These are phyloP conservation scores for Lepidotrigona ventralis DNA, from an alignment of 1,140 invertebrate species.

Conservation along the genomic window DNA sequence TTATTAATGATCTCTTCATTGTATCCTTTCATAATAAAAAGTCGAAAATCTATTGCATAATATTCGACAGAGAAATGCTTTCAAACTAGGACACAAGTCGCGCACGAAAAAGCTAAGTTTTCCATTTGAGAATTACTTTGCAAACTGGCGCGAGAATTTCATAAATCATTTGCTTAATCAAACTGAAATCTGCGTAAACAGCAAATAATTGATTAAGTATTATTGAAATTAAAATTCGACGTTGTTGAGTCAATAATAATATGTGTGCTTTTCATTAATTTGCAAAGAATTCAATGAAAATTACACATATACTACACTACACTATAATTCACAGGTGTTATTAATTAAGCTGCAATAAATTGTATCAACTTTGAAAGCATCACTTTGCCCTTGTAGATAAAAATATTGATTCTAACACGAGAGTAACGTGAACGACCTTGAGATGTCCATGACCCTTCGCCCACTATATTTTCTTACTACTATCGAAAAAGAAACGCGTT, in stretches of 20 bases:
- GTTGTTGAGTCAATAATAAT: not conserved
- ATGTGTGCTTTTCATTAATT: not conserved
- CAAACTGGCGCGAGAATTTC: not conserved
- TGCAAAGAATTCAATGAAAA: not conserved
- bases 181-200: no score
- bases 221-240: not conserved
- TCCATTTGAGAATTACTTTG: conserved; percentile 8
- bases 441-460: not conserved
- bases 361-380: not conserved
- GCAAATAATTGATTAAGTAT: not conserved
- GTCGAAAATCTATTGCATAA: no score
- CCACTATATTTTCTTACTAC: not conserved
- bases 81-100: not conserved
- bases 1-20: not conserved
- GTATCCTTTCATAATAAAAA: not conserved
- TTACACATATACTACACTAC: not conserved
- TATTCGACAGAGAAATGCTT: not conserved
- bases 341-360: not conserved
- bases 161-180: conserved; percentile 13
- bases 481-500: not conserved
- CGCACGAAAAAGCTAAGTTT: not conserved
- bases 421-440: not conserved
- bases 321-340: not conserved
- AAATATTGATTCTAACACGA: not conserved
- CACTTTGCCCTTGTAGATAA: not conserved